These are phyloP conservation scores for Notechis scutatus DNA, from an alignment of 2,113 vertebrate genomes.

Conservation along the genomic window DNA sequence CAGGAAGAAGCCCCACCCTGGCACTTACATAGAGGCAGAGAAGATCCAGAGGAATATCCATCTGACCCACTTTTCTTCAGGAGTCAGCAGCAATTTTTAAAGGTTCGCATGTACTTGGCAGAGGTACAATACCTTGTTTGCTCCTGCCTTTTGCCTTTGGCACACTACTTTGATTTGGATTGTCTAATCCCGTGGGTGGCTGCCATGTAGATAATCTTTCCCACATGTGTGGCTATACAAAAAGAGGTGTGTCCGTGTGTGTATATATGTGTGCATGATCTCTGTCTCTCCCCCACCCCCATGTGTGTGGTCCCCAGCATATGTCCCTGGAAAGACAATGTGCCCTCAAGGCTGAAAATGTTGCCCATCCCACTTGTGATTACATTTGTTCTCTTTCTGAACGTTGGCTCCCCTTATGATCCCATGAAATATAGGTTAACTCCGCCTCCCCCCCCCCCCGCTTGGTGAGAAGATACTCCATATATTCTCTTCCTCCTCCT, in stretches of 20 bases:
- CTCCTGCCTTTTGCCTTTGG: constrained; percentile 2
- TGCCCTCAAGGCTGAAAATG: neutral
- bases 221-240: neutral
- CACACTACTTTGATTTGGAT: neutral
- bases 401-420: neutral
- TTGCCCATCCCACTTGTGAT: neutral
- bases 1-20: neutral
- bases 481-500: too few relatives aligned
- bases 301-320: neutral
- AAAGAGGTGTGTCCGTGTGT: neutral
- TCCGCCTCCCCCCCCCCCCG: too few relatives aligned
- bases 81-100: neutral
- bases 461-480: neutral
- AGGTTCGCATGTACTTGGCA: neutral
- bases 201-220: neutral
- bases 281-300: too few relatives aligned
- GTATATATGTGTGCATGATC: neutral
- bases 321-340: neutral
- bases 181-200: neutral
- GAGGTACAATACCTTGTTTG: neutral
- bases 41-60: neutral
- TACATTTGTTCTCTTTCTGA: neutral
- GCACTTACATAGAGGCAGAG: neutral
- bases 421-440: neutral
- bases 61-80: neutral